A percentile compares a stretch with the other conserved stretches of the same genome.
These are phyloP conservation scores for Trichechus manatus DNA, from an alignment of 2,113 vertebrate species.

Conservation along the genomic window DNA sequence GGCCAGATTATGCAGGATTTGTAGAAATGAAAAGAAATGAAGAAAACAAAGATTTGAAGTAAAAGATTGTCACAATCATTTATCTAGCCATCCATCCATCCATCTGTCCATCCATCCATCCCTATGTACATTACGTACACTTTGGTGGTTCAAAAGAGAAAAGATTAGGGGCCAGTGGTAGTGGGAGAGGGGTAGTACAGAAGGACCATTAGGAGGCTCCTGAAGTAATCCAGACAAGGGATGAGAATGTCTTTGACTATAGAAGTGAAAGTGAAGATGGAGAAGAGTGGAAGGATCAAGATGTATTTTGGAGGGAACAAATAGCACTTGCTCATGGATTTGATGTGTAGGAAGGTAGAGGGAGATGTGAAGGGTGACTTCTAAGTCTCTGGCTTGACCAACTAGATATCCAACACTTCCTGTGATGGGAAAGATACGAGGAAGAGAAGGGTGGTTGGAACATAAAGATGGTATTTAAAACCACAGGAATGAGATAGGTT, in stretches of 20 bases:
- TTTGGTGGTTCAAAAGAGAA: not conserved
- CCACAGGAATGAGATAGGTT: not conserved
- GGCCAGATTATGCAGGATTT: not conserved
- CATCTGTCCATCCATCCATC: too few species aligned
- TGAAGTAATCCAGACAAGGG: not conserved
- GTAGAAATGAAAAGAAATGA: not conserved
- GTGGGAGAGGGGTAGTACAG: not conserved
- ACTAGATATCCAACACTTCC: not conserved
- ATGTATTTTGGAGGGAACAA: not conserved
- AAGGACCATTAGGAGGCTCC: not conserved
- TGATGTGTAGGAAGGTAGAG: not conserved
- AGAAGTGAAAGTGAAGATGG: not conserved
- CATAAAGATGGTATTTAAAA: constrained; percentile 36
- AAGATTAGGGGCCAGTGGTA: not conserved
- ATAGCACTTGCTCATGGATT: not conserved
- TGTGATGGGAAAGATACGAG: not conserved
- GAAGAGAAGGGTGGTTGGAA: not conserved
- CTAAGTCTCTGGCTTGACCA: not conserved
- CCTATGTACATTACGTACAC: not conserved
- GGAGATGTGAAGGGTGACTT: not conserved
- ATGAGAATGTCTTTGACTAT: not conserved
- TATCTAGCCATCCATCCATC: not conserved
- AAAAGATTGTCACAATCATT: not conserved
- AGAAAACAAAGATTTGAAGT: not conserved
- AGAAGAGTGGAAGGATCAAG: not conserved